Evolutionary conservation across 2,797 vertebrate species (phyloP).

Genomic region (Columba guinea): DNA sequence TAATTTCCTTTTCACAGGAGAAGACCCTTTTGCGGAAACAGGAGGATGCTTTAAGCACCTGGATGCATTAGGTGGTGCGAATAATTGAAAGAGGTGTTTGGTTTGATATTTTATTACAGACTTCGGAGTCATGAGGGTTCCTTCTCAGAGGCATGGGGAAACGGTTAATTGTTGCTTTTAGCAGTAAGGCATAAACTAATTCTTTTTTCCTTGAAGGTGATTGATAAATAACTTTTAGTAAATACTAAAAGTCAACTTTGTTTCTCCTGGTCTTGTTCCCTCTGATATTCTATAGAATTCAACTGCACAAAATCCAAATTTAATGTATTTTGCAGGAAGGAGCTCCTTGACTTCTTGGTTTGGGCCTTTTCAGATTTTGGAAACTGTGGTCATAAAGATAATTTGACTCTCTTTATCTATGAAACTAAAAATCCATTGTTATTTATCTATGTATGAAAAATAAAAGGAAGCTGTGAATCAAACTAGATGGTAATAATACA

Average conservation of each 20-base stretch:
- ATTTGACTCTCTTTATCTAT: neutral
- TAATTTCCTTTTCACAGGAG: neutral
- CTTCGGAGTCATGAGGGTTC: neutral
- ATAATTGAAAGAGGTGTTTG: neutral
- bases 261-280: neutral
- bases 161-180: neutral
- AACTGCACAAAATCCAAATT: neutral
- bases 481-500: neutral
- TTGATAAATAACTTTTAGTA: neutral
- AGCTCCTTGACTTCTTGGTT: neutral
- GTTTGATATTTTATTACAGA: neutral
- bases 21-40: neutral
- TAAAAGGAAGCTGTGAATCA: neutral
- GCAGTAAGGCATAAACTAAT: neutral
- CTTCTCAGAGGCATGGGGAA: neutral
- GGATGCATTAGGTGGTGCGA: neutral
- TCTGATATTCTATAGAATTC: neutral
- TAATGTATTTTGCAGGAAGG: neutral
- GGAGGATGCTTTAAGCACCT: neutral
- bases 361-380: neutral
- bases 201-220: neutral
- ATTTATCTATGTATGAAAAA: neutral
- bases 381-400: neutral
- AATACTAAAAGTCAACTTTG: neutral
- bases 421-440: neutral